phyloP scores from a whole-genome alignment of 2,888 invertebrate species.

The Paralinhomoeus sp. region DNA sequence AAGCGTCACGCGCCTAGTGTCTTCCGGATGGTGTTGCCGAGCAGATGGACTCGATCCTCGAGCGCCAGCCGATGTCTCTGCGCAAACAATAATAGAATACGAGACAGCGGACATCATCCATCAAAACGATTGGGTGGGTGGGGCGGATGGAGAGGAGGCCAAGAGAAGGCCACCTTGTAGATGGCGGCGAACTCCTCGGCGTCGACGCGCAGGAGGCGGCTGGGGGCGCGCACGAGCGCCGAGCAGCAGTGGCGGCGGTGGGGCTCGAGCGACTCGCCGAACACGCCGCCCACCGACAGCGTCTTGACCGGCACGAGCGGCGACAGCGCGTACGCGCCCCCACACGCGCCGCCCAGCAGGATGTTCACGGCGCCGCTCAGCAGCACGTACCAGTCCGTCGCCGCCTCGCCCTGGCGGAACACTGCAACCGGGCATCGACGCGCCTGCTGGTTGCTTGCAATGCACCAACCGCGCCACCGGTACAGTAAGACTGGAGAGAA shows the following conservation, averaged over 20 bases:
- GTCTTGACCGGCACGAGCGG: background rate
- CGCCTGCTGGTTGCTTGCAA: too few species aligned
- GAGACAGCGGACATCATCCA: too few species aligned
- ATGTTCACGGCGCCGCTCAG: constrained; percentile 46
- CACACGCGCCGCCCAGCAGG: background rate
- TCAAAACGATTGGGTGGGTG: background rate
- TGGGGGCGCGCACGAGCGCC: background rate
- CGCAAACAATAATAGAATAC: too few species aligned
- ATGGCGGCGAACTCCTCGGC: constrained; percentile 26
- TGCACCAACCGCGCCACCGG: too few species aligned
- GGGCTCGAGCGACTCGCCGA: background rate
- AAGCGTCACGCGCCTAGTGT: too few species aligned
- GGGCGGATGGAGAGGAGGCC: background rate
- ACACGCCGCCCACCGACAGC: background rate
- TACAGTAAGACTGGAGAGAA: too few species aligned
- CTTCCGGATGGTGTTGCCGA: background rate
- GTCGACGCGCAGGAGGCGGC: constrained; percentile 15
- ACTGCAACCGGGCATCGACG: constrained; percentile 41
- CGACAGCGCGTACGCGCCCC: constrained; percentile 3
- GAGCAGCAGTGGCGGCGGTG: background rate
- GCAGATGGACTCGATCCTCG: background rate
- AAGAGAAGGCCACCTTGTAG: constrained; percentile 21
- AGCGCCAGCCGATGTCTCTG: background rate
- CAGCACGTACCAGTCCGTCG: constrained; percentile 56
- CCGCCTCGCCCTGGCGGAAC: constrained; percentile 44